phyloP scores from a whole-genome alignment of 1,140 invertebrate genomes.

The Saccostrea echinata region DNA sequence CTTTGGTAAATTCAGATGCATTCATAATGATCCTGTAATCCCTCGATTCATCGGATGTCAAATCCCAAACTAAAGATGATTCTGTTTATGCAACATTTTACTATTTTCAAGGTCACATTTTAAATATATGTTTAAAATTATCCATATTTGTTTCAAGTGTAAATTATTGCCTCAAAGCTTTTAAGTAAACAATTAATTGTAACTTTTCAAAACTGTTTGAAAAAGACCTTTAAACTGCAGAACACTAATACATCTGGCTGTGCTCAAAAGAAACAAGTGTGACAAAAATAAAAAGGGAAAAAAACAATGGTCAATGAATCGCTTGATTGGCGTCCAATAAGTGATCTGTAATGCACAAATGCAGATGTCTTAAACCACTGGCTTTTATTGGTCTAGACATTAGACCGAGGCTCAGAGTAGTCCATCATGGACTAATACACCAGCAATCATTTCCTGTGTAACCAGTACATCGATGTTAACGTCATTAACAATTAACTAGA shows the following conservation, averaged over 20 bases:
- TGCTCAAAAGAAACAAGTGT: background rate
- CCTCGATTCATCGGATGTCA: background rate
- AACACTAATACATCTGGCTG: background rate
- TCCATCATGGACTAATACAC: background rate
- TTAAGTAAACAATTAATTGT: background rate
- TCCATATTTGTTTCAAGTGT: background rate
- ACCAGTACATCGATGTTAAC: no score
- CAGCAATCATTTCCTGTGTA: no score
- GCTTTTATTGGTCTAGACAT: conserved; percentile 10
- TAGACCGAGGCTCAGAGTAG: background rate
- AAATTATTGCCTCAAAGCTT: background rate
- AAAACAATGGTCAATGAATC: background rate
- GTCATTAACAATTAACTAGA: no score
- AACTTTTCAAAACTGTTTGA: background rate
- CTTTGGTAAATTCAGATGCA: background rate
- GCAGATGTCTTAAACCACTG: background rate
- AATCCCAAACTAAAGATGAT: background rate
- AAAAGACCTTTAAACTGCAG: conserved; percentile 23
- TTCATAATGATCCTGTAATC: background rate
- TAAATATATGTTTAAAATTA: background rate
- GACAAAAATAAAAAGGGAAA: background rate
- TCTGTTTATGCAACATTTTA: background rate
- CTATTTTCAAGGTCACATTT: background rate
- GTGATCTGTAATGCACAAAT: background rate
- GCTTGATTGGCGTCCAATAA: background rate